Base-by-base conservation (phyloP, 2,113 vertebrate species). In the Macrotis lagotis region DNA sequence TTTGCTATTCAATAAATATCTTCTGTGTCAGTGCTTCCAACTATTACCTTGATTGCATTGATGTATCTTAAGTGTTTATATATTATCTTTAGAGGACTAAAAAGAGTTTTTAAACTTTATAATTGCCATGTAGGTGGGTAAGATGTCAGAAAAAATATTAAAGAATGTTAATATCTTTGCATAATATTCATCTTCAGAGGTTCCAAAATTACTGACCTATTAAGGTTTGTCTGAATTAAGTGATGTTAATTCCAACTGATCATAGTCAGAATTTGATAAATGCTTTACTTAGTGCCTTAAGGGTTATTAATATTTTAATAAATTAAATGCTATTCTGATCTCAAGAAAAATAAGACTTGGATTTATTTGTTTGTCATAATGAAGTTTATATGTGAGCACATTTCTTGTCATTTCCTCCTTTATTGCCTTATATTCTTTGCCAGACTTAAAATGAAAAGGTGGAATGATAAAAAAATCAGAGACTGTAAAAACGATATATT, bases 121-220 rank as follows among this genome's bases (percentile, higher is more conserved):
- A 51, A 88, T 93, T 91, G 55, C n/a, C 25, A 91, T 48, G 37
- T 3, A 24, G 88, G 12, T 89, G 88, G 47, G 47, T 48, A 48
- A 48, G 24, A 26, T 89, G 10, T 48, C 26, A 50, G 47, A 90
- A 91, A 59, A 91, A 96, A 89, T 59, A 83, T 24, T 19, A 49
- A 89, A 0, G 52, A 91, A 9, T 51, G 50, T 95, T 9, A 2
- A 88, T 88, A 83, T 93, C 19, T 96, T 14, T 93, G 37, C 12
- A 52, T 91, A 22, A 51, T 95, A 66, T 48, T 1, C 44, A 94
- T 37, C 91, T 92, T 93, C 83, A 96, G 47, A 94, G 92, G 90
- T 91, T 96, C 28, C 89, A 8, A 12, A 8, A 49, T 92, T 95
- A 50, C 0, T 93, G 88, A 59, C 8, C 11, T 16, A 66, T 22